A percentile compares a stretch with the other conserved stretches of the same genome.
Evolutionary conservation across 2,113 vertebrate genomes (phyloP).

Genomic region (Myocastor coypus): DNA sequence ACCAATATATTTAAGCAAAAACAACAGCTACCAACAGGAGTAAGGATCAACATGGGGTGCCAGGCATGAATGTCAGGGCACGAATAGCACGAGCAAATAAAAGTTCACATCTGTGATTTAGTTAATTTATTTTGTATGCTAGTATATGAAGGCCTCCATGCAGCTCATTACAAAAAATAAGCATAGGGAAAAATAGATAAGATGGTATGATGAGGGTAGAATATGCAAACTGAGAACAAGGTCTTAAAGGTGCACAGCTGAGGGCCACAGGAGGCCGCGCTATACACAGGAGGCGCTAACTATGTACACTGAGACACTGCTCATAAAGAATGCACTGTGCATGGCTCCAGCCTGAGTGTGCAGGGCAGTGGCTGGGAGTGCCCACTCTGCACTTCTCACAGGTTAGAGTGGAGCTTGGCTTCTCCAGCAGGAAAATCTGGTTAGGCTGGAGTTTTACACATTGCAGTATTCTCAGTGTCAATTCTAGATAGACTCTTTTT

Average conservation of each 20-base stretch:
- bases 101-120: background rate
- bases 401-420: background rate
- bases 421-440: constrained; percentile 15
- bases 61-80: no score
- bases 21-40: background rate
- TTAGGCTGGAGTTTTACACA: constrained; percentile 28
- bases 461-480: background rate
- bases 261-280: background rate
- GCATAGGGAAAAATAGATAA: background rate
- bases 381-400: background rate
- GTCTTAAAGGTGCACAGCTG: background rate
- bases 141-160: background rate
- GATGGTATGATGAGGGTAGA: background rate
- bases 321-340: background rate
- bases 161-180: background rate
- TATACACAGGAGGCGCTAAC: no score
- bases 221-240: background rate
- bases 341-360: no score
- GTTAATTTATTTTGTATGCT: background rate
- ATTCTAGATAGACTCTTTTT: background rate
- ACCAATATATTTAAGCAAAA: constrained; percentile 10
- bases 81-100: background rate
- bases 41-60: background rate
- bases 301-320: background rate
- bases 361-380: fast-evolving